These are phyloP conservation scores for Pongo abelii DNA, from an alignment of 2,113 vertebrate genomes.

Conservation along the genomic window DNA sequence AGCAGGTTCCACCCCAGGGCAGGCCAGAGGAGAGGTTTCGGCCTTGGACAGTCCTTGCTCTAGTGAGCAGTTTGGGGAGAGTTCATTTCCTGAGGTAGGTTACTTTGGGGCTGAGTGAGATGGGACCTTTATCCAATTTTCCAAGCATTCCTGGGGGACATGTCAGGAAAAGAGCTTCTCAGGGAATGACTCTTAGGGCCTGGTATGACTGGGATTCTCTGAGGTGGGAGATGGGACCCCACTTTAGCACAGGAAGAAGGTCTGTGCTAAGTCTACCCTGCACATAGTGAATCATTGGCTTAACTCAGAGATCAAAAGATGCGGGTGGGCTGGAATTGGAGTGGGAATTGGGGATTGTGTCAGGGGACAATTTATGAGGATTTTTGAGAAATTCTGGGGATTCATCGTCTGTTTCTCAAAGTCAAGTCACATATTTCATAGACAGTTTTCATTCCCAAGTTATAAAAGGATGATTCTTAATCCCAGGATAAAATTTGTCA, in stretches of 20 bases:
- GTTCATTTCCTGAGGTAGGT: background rate
- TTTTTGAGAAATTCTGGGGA: background rate
- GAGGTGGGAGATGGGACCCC: accelerated
- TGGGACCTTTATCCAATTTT: background rate
- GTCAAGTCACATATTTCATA: background rate
- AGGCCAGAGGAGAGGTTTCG: background rate
- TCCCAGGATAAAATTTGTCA: background rate
- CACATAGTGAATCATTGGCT: background rate
- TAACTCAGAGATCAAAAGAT: background rate
- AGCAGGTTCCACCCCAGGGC: background rate
- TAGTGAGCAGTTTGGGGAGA: background rate
- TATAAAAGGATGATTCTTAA: background rate
- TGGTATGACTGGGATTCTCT: background rate
- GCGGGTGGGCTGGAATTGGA: too few species aligned
- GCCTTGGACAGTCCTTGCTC: background rate
- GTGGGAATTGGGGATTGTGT: too few species aligned
- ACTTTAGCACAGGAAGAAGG: background rate
- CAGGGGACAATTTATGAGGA: background rate
- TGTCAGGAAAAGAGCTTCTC: background rate
- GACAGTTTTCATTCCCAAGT: background rate
- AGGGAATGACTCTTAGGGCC: background rate
- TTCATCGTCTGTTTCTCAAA: background rate
- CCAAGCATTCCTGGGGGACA: background rate
- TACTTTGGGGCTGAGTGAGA: background rate
- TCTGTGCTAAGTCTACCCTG: background rate